These are phyloP conservation scores for Stigmatopora argus DNA, from an alignment of 2,113 vertebrate species.

Conservation along the genomic window DNA sequence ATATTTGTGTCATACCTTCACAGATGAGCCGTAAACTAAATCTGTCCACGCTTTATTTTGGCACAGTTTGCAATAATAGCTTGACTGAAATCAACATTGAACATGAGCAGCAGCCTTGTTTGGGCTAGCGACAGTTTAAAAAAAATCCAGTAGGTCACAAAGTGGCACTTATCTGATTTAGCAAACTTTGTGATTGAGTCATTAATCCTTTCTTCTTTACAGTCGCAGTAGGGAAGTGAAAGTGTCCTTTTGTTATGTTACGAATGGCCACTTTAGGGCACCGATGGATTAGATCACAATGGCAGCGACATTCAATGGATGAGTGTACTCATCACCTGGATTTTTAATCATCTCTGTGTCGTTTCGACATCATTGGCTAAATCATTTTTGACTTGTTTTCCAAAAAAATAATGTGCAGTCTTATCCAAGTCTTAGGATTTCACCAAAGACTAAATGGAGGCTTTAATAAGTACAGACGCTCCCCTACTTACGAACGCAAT, in stretches of 20 bases:
- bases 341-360: background rate
- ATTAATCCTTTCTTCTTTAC: background rate
- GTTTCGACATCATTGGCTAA: background rate
- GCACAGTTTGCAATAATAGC: constrained; percentile 29
- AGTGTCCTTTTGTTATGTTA: background rate
- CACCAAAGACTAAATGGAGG: too few relatives aligned
- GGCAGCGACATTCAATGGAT: background rate
- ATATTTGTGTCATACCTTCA: constrained; percentile 21
- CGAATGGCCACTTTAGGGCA: background rate
- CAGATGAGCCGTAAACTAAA: constrained; percentile 16
- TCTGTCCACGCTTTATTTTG: constrained; percentile 23
- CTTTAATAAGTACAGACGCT: too few relatives aligned
- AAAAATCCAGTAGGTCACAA: background rate
- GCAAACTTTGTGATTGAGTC: background rate
- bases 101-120: background rate
- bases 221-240: background rate
- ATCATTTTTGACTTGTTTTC: background rate
- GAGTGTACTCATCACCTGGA: background rate
- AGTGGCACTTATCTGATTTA: background rate
- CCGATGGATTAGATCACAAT: background rate
- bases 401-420: background rate
- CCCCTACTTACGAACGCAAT: too few relatives aligned
- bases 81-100: constrained; percentile 10
- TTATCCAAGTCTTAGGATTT: background rate
- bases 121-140: background rate